Evolutionary conservation across 2,113 vertebrate genomes (phyloP), one percentile per base, ranked within the genome.

Genomic region (Sitta europaea): DNA sequence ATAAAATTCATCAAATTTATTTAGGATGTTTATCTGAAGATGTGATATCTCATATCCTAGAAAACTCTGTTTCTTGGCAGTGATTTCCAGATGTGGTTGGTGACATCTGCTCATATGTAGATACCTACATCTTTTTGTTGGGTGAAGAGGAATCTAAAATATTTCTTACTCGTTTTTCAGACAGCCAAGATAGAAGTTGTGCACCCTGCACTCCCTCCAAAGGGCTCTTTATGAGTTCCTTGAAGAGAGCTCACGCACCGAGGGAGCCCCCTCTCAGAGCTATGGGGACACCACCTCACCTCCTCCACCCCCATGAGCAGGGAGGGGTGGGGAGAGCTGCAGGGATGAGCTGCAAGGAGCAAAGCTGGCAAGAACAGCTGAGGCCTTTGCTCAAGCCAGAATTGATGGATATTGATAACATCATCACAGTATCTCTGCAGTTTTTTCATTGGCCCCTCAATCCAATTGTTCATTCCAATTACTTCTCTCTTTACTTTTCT

Each of bases 51-150:
- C 28, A 15, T 45, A 38, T 45, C 35, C 57, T 53, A 75, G 71
- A 91, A 87, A 75, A 27, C 12, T 94, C 78, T 28, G 23, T 59
- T 65, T 68, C 88, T 85, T 65, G 70, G 48, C 38, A 78, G 53
- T 25, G 47, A 63, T 14, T 77, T 27, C 20, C 43, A 84, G 55
- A 63, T 0, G 0, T 16, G 18, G 29, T 43, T 78, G 57, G 22
- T 63, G 43, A 75, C 19, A 81, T 81, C 35, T 55, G 53, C 20
- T 81, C 5, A 0, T 9, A 33, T 11, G 16, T 42, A 61, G 54
- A 57, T 17, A 79, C 7, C 28, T 59, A 47, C 17, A 31, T 29
- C 12, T 48, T 74, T 58, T 42, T 22, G 6, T 4, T 67, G 51
- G 21, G 12, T 54, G 18, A 86, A 83, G 27, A 72, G 23, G 33